Evolutionary conservation across 2,888 invertebrate genomes (phyloP).

Genomic region (Cephalotes varians): DNA sequence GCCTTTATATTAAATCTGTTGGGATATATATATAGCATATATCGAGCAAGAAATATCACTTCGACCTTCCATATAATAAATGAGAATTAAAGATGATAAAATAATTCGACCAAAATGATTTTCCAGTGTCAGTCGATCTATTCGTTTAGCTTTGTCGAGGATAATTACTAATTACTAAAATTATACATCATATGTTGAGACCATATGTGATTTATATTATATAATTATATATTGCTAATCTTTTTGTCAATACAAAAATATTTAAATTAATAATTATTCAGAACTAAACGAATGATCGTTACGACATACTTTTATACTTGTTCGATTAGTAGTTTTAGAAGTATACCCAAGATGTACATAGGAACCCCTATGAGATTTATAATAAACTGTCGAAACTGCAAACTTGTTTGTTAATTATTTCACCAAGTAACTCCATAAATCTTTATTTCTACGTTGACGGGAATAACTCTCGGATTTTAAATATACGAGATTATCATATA

Average conservation of each 20-base stretch:
- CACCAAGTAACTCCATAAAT: not conserved
- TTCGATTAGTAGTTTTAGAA: slow-evolving; percentile 64
- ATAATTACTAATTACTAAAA: slow-evolving; percentile 16
- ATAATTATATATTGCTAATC: not conserved
- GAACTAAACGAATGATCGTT: slow-evolving; percentile 44
- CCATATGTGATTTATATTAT: not conserved
- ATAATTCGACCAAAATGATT: slow-evolving; percentile 59
- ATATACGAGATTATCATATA: not conserved
- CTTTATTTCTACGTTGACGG: not conserved
- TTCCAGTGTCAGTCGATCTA: slow-evolving; percentile 43
- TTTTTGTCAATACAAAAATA: not conserved
- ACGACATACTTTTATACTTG: slow-evolving; percentile 70
- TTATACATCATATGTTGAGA: not conserved
- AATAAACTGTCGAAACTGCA: slow-evolving; percentile 68
- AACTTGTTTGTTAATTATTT: slow-evolving; percentile 16
- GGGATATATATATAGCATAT: slow-evolving; percentile 24
- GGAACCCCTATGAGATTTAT: slow-evolving; percentile 64
- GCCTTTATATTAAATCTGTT: slow-evolving; percentile 52
- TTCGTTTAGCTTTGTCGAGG: slow-evolving; percentile 36
- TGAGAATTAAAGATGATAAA: slow-evolving; percentile 32
- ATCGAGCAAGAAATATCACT: slow-evolving; percentile 44
- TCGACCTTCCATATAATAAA: slow-evolving; percentile 29
- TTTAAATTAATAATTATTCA: slow-evolving; percentile 34
- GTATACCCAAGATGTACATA: slow-evolving; percentile 69
- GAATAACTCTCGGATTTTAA: slow-evolving; percentile 13